Evolutionary conservation across 2,888 invertebrate genomes (phyloP).

Genomic region (Scaptomyza parva): DNA sequence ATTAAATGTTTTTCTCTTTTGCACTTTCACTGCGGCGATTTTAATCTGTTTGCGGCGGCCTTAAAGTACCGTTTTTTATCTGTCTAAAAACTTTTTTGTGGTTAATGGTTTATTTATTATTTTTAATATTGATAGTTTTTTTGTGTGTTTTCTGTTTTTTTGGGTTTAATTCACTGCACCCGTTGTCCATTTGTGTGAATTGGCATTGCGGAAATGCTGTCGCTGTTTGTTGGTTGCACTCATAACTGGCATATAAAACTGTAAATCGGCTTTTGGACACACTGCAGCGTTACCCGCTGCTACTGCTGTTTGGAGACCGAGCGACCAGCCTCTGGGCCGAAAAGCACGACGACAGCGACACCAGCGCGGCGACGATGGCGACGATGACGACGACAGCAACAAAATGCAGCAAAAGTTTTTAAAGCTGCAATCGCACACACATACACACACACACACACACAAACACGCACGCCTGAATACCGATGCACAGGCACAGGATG

Average conservation of each 20-base stretch:
- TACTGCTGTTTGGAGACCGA: constrained; percentile 67
- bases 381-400: constrained; percentile 60
- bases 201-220: constrained; percentile 72
- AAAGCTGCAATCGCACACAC: constrained; percentile 48
- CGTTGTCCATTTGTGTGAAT: constrained; percentile 28
- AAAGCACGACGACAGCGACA: constrained; percentile 69
- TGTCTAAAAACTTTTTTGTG: constrained; percentile 15
- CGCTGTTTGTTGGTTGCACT: constrained; percentile 73
- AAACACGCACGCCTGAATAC: constrained; percentile 21
- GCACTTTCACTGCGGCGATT: constrained; percentile 59
- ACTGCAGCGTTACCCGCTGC: constrained; percentile 66
- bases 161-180: constrained; percentile 24
- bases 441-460: constrained; percentile 19
- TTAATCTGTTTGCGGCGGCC: constrained; percentile 19
- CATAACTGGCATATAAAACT: constrained; percentile 79
- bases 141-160: constrained; percentile 13
- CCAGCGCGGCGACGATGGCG: constrained; percentile 12
- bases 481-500: constrained; percentile 45
- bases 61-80: constrained; percentile 13
- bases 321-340: constrained; percentile 78
- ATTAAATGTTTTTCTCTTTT: constrained; percentile 39
- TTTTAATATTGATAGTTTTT: constrained; percentile 10
- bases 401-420: constrained; percentile 73
- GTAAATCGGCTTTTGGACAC: constrained; percentile 80
- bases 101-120: constrained; percentile 8